Evolutionary conservation across 2,113 vertebrate genomes (phyloP).

Genomic region (Mesoclemmys tuberculata): DNA sequence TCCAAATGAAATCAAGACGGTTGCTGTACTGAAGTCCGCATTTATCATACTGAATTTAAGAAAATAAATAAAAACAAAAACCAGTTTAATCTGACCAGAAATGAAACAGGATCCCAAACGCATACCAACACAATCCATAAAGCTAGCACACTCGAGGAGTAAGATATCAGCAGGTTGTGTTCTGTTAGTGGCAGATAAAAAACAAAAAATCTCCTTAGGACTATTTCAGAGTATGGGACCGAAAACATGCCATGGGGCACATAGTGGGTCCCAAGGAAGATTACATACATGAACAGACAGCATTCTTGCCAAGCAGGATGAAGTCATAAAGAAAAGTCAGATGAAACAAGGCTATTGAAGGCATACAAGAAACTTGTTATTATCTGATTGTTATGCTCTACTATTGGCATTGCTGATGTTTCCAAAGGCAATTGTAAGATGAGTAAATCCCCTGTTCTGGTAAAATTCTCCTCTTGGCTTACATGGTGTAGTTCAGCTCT

Average conservation of each 20-base stretch:
- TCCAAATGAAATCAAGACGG: conserved; percentile 96
- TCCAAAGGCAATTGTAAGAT: not conserved
- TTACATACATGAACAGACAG: not conserved
- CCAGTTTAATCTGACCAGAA: not conserved
- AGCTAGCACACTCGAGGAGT: not conserved
- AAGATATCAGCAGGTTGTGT: not conserved
- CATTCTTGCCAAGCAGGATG: not conserved
- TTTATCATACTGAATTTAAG: conserved; percentile 89
- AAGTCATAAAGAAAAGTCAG: not conserved
- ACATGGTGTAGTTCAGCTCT: not conserved
- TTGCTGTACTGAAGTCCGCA: conserved; percentile 95
- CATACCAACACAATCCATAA: not conserved
- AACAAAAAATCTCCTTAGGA: not conserved
- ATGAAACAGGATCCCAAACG: not conserved
- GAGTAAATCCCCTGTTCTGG: not conserved
- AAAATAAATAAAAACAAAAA: not conserved
- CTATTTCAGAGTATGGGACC: not conserved
- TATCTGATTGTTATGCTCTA: not conserved
- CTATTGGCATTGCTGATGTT: not conserved
- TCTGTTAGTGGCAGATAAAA: not conserved
- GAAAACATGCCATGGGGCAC: not conserved
- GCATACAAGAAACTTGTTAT: not conserved
- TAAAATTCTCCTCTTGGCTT: not conserved
- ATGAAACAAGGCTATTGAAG: not conserved
- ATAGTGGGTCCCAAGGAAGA: not conserved